Conservation (phyloP, 2,113 vertebrate species). For the Gymnorhina tibicen region DNA sequence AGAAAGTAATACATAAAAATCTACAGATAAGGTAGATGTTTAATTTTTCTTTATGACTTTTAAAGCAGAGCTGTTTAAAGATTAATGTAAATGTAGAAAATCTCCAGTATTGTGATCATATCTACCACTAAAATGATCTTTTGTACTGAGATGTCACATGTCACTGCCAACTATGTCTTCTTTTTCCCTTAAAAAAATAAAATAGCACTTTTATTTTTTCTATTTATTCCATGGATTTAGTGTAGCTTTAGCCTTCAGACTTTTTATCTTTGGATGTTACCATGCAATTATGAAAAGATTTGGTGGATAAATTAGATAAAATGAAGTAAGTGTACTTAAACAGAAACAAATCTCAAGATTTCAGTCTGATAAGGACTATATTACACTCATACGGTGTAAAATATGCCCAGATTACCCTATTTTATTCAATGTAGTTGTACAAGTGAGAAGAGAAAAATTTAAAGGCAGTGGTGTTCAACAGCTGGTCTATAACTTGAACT, state of each 20-base stretch:
- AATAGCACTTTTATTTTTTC: neutral
- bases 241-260: neutral
- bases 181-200: neutral
- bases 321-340: neutral
- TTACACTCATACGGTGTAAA: neutral
- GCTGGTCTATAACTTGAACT: neutral
- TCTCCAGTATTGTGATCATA: neutral
- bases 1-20: neutral
- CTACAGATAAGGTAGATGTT: neutral
- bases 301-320: neutral
- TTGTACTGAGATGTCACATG: neutral
- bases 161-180: neutral
- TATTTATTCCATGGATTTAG: neutral
- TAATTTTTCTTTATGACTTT: neutral
- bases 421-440: neutral
- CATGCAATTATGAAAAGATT: neutral
- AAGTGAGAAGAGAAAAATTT: neutral
- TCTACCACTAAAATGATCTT: neutral
- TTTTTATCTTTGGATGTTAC: neutral
- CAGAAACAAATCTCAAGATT: neutral
- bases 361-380: neutral
- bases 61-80: neutral
- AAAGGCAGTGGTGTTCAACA: neutral
- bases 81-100: neutral
- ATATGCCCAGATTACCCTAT: neutral